Conservation (phyloP, 2,888 invertebrate genomes). For the Saturnia pavonia region DNA sequence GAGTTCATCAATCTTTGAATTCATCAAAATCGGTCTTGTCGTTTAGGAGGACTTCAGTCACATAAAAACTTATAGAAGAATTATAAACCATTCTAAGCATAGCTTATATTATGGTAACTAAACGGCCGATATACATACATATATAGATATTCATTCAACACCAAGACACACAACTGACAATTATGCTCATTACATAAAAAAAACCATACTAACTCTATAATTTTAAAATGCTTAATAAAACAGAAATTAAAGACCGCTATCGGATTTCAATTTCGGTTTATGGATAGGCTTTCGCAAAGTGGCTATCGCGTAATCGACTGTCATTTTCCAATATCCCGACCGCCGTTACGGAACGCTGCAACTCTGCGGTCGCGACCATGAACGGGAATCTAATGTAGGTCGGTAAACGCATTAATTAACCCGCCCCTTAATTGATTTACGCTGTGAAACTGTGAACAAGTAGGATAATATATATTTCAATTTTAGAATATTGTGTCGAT, state of each 20-base stretch:
- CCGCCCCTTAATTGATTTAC: background rate
- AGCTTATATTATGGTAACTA: no score
- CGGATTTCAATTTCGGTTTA: background rate
- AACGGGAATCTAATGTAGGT: conserved; percentile 4
- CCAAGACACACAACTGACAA: no score
- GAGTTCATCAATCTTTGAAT: no score
- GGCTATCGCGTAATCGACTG: conserved; percentile 17
- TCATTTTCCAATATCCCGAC: conserved; percentile 19
- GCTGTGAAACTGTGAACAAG: background rate
- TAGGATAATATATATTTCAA: background rate
- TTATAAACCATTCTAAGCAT: no score
- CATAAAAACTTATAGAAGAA: no score
- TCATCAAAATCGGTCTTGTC: no score
- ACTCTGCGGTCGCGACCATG: conserved; percentile 2
- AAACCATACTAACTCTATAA: background rate
- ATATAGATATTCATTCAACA: no score
- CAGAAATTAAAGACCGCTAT: background rate
- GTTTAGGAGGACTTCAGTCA: no score
- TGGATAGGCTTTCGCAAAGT: background rate
- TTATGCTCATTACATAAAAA: no score
- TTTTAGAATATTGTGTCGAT: background rate
- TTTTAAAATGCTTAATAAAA: background rate
- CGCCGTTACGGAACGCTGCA: conserved; percentile 6
- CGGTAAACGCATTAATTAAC: conserved; percentile 15
- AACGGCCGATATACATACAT: no score